Evolutionary conservation across 1,140 invertebrate species (phyloP), one percentile per base, ranked within the genome.

Genomic region (Bradynema listronoti): DNA sequence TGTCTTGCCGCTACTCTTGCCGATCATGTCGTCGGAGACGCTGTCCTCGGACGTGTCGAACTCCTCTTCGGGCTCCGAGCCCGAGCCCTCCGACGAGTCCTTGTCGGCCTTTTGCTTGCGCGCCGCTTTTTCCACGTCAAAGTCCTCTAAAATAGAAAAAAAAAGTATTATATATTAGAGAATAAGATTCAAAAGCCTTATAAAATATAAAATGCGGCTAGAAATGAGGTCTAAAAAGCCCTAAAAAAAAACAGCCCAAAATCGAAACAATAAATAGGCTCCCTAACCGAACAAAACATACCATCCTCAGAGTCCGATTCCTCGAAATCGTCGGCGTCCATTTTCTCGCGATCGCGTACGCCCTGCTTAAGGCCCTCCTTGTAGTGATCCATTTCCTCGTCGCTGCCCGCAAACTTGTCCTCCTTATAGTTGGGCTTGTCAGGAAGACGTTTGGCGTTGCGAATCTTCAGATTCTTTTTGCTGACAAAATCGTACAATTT

Each of bases 331-430:
- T 45, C 67, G 41, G 19, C 61, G 14, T 33, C 32, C 16, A 59
- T 60, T 14, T 52, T 51, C 7, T 56, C 69, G 41, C 89, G 93
- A 83, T 98, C n/a, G n/a, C n/a, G n/a, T n/a, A n/a, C n/a, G n/a
- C n/a, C 27, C 5, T 50, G 87, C 80, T 97, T 96, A 52, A 98
- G 90, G 54, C 90, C 83, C 66, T 87, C 90, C 75, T 98, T 82
- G 79, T 99, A 98, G 42, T 91, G 92, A 84, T 98, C 94, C n/a
- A 91, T 89, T 77, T 91, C 91, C 73, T 87, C 91, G 63, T 88
- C 86, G 80, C 93, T 27, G 27, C 19, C 91, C 76, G 91, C 87
- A 65, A 90, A 89, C 79, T 91, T 89, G 78, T 92, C 68, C 33
- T 58, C 62, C 22, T 68, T 66, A 30, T 58, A 71, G 33, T 60